Base-by-base conservation (phyloP, 1,140 invertebrate genomes). In the Agraylea sexmaculata region DNA sequence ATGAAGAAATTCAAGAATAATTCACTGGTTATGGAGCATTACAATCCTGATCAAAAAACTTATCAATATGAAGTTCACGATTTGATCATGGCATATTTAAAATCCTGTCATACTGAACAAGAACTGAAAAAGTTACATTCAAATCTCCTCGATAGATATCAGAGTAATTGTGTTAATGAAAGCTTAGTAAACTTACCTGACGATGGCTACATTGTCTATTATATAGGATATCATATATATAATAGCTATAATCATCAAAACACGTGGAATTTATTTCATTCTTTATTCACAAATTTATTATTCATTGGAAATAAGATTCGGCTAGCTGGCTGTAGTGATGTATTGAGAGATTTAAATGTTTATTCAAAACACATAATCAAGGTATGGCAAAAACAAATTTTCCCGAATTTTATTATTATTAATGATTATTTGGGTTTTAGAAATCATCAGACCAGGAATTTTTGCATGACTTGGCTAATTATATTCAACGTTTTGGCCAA, bases 21-120 rank as follows among this genome's bases (percentile, higher is more conserved):
- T 28, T 45, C 43, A 8, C 30, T 49, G 3, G 31, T 43, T 11
- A 45, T 40, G 8, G 40, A 42, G 32, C 47, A 49, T 37, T 49
- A 28, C 20, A 49, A 37, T 30, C 4, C 21, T 5, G 43, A 42
- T n/a, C 33, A 28, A 3, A 40, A 40, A 10, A 43, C 13, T 11
- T 49, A 49, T 27, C 39, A 49, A 32, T 49, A 49, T 32, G 47
- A 49, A 40, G 23, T 49, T 3, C 43, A 45, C 23, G 47, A 49
- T 39, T 36, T 45, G 37, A 45, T 49, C 1, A 29, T 45, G 27
- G 17, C 36, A 5, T 40, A 49, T 27, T 37, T 49, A 19, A 45
- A 40, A 39, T 28, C 22, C 17, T 18, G 11, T 13, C 15, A 32
- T 15, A 42, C 8, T 3, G 22, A 41, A 25, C 40, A 43, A 7